Evolutionary conservation across 2,888 invertebrate genomes (phyloP).

Genomic region (Drosophila paracracens): DNA sequence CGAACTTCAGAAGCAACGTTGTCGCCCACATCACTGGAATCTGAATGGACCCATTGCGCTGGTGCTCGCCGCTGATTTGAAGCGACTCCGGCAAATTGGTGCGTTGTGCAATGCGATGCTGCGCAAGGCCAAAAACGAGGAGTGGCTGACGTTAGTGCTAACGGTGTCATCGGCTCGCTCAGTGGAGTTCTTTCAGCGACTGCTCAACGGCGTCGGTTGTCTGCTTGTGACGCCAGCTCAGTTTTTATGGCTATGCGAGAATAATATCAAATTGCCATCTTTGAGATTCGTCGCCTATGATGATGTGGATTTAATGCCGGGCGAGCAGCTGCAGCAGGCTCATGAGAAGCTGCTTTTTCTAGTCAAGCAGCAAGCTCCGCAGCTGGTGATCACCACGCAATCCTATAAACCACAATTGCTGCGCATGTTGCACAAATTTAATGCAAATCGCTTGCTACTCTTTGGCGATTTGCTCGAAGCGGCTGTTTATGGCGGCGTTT

Average conservation of each 20-base stretch:
- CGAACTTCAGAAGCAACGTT: slow-evolving; percentile 8
- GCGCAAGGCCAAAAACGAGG: slow-evolving; percentile 24
- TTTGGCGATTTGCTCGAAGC: slow-evolving; percentile 69
- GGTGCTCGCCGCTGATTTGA: slow-evolving; percentile 47
- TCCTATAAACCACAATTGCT: slow-evolving; percentile 26
- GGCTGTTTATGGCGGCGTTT: slow-evolving; percentile 55
- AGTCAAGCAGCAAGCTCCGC: slow-evolving; percentile 25
- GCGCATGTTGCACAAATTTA: slow-evolving; percentile 28
- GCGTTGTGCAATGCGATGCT: slow-evolving; percentile 40
- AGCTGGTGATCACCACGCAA: slow-evolving; percentile 55
- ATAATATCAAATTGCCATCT: slow-evolving; percentile 23
- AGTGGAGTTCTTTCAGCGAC: slow-evolving; percentile 30
- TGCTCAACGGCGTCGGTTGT: slow-evolving; percentile 61
- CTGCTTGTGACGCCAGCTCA: slow-evolving; percentile 61
- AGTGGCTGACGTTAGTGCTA: slow-evolving; percentile 29
- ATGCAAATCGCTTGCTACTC: slow-evolving; percentile 37
- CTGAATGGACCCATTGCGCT: slow-evolving; percentile 46
- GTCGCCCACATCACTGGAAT: not conserved
- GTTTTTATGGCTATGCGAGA: slow-evolving; percentile 41
- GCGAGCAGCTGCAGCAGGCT: slow-evolving; percentile 12
- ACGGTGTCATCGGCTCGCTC: slow-evolving; percentile 42
- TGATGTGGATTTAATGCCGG: slow-evolving; percentile 56
- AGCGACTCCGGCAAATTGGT: slow-evolving; percentile 38
- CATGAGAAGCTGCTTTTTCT: slow-evolving; percentile 18
- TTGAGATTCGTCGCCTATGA: slow-evolving; percentile 53